A percentile compares a stretch with the other conserved stretches of the same genome.
phyloP scores from a whole-genome alignment of 2,797 vertebrate species.

The Chromobotia macracanthus region DNA sequence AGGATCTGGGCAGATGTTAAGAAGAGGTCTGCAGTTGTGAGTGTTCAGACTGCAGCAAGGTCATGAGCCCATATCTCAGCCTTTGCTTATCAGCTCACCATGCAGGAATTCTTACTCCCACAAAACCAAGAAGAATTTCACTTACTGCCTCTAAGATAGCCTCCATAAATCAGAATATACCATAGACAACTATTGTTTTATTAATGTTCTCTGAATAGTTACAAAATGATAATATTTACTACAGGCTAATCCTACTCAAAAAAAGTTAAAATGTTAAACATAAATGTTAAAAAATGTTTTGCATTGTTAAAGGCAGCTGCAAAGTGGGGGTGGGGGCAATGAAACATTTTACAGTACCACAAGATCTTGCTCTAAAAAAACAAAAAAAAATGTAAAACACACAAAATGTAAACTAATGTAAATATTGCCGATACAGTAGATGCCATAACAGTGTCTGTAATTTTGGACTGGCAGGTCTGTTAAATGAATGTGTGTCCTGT shows the following conservation, averaged over 20 bases:
- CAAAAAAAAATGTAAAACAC: no score
- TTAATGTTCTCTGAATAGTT: no score
- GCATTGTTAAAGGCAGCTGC: no score
- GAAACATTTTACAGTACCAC: no score
- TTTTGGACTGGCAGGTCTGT: constrained; percentile 12
- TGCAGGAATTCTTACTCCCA: constrained; percentile 53
- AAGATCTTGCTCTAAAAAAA: no score
- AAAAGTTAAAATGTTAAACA: neutral
- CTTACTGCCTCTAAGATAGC: neutral
- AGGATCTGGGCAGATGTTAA: constrained; percentile 16
- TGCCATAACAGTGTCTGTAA: constrained; percentile 33
- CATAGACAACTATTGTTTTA: neutral
- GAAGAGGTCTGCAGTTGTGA: constrained; percentile 34
- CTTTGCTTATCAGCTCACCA: constrained; percentile 57
- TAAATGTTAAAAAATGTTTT: no score
- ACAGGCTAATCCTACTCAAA: neutral
- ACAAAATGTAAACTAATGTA: neutral
- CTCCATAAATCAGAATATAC: neutral
- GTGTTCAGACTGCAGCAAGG: constrained; percentile 45
- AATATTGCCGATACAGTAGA: neutral
- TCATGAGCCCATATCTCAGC: constrained; percentile 43
- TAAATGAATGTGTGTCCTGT: constrained; percentile 50
- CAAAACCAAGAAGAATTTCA: constrained; percentile 35
- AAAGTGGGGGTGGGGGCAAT: no score
- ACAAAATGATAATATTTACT: no score